Conservation (phyloP, 2,113 vertebrate species). For the Micronycteris hirsuta region DNA sequence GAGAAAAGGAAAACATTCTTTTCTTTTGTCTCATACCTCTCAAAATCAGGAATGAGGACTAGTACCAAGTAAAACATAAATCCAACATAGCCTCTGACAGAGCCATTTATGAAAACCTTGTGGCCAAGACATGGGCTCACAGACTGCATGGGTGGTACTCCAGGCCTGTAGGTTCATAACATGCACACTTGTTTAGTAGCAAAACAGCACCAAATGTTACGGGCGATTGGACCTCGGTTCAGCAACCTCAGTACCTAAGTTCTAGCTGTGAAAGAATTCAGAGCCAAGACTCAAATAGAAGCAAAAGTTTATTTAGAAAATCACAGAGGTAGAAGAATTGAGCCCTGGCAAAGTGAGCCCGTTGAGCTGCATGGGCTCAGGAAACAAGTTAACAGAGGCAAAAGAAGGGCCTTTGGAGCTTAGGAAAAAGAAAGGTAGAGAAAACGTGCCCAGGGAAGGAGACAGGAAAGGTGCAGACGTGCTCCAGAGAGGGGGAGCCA, state of each 20-base stretch:
- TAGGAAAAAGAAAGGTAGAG: too few relatives aligned
- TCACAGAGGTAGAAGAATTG: too few relatives aligned
- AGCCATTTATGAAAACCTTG: neutral
- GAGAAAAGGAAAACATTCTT: neutral
- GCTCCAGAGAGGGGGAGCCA: neutral
- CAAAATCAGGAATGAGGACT: neutral
- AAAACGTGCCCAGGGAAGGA: too few relatives aligned
- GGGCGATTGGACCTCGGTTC: neutral
- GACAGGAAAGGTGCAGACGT: too few relatives aligned
- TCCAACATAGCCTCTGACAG: neutral
- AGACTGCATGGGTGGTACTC: neutral
- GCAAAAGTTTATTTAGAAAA: too few relatives aligned
- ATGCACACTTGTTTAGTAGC: neutral
- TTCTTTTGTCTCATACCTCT: neutral
- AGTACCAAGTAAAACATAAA: neutral
- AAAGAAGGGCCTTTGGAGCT: too few relatives aligned
- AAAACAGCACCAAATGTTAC: neutral
- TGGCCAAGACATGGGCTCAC: neutral
- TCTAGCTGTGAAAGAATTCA: too few relatives aligned
- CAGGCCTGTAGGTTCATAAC: neutral
- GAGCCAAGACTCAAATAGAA: too few relatives aligned
- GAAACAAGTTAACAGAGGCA: too few relatives aligned
- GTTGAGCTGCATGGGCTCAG: too few relatives aligned
- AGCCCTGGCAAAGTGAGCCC: too few relatives aligned
- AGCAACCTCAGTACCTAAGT: neutral